A percentile compares a stretch with the other conserved stretches of the same genome.
phyloP scores from a whole-genome alignment of 2,797 vertebrate species.

The Garrulus glandarius region DNA sequence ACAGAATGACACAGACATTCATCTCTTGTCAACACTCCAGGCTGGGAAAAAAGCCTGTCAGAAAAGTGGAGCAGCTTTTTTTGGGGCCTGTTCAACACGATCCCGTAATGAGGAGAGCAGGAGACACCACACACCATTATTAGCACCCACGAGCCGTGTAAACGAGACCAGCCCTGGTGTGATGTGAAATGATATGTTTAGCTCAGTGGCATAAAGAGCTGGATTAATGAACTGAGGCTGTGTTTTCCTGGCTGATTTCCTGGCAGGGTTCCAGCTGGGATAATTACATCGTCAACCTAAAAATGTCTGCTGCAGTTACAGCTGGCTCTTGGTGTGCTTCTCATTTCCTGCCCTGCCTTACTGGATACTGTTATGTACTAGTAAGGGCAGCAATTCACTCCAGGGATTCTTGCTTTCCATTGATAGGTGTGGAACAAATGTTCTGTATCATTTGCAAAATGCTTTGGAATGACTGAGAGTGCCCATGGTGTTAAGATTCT shows the following conservation, averaged over 20 bases:
- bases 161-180: not conserved
- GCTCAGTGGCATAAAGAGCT: not conserved
- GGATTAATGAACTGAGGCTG: constrained; percentile 12
- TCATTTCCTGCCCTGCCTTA: not conserved
- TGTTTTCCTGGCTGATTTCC: constrained; percentile 18
- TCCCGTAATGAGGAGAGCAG: not conserved
- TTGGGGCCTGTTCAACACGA: not conserved
- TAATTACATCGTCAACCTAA: not conserved
- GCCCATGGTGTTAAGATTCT: not conserved
- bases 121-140: not conserved
- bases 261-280: constrained; percentile 12
- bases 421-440: not conserved
- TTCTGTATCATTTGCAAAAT: not conserved
- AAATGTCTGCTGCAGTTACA: not conserved
- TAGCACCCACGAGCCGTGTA: not conserved
- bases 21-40: not conserved
- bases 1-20: not conserved
- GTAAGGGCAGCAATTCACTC: not conserved
- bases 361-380: not conserved
- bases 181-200: not conserved
- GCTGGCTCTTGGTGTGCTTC: not conserved
- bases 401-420: not conserved
- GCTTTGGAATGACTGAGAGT: not conserved
- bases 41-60: not conserved
- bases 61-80: not conserved